Evolutionary conservation across 2,113 vertebrate species (phyloP).

Genomic region (Chaetodon trifascialis): DNA sequence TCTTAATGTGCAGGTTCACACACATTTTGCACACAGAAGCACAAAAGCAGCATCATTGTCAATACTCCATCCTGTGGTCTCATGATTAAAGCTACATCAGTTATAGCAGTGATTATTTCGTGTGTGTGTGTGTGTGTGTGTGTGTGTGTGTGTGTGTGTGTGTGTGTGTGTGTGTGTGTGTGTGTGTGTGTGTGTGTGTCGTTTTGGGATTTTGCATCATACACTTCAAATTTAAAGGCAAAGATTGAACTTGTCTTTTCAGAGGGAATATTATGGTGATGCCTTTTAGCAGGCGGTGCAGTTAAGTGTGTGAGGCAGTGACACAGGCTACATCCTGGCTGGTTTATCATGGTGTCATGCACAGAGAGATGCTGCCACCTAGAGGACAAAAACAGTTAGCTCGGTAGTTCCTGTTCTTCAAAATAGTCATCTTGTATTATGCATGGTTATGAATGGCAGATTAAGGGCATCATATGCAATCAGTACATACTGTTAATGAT

Average conservation of each 20-base stretch:
- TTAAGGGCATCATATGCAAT: background rate
- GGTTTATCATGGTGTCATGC: background rate
- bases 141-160: too few relatives aligned
- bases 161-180: too few relatives aligned
- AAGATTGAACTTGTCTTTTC: background rate
- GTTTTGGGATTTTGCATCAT: too few relatives aligned
- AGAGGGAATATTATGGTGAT: background rate
- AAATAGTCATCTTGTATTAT: background rate
- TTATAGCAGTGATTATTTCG: background rate
- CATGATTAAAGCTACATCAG: background rate
- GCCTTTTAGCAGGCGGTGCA: conserved; percentile 15
- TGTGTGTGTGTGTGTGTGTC: too few relatives aligned
- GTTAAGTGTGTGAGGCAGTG: background rate
- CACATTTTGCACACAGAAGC: background rate
- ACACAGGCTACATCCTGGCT: background rate
- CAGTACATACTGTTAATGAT: background rate
- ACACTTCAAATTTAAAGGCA: too few relatives aligned
- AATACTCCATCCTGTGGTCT: background rate
- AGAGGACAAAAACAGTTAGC: conserved; percentile 34
- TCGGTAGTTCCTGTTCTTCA: background rate
- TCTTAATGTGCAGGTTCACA: background rate
- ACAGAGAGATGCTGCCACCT: conserved; percentile 48
- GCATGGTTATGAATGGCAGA: background rate
- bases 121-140: background rate
- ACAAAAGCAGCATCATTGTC: background rate